Base-by-base conservation (phyloP, 2,797 vertebrate genomes). In the Dipus sagitta region DNA sequence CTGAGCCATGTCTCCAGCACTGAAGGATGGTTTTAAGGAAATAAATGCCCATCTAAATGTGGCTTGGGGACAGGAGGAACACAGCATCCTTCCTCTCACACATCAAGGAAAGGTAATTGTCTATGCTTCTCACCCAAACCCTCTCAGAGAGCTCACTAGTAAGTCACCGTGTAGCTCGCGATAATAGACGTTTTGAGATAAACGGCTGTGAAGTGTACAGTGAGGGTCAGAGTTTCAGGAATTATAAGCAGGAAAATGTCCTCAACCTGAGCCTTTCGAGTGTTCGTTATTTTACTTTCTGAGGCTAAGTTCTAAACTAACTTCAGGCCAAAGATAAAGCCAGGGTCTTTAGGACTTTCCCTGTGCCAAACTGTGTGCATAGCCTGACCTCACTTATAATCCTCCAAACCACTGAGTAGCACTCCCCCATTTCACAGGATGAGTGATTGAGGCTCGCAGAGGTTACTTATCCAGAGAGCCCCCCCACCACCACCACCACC, bases 261-360 rank as follows among this genome's bases (percentile, higher is more conserved):
- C 9, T 38, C 74, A 87, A 84, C 47, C 76, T 7, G 14, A 88
- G 79, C 86, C 86, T 93, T 83, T 95, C 82, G 42, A 77, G 71
- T 75, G 54, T 85, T 90, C 68, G 64, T 93, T 92, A 77, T 74
- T 94, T 92, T 70, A 85, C 72, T 81, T 76, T 92, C 94, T 85
- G 68, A 54, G 67, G 34, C 42, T 58, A 58, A 42, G 30, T 76
- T 74, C 60, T 14, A 5, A 71, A 4, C 42, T 86, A 72, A 70
- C 20, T 70, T 94, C 72, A 95, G 58, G 88, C 93, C 82, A 93
- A 92, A 92, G 93, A 72, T 72, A 84, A 93, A 94, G 64, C 38
- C 10, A 3, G 2, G 18, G 13, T 87, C 70, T 62, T 86, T 11
- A 68, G 71, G 64, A 26, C 72, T 79, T 82, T 10, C 34, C 24